phyloP scores from a whole-genome alignment of 2,113 vertebrate species.

The Atrichornis clamosus region DNA sequence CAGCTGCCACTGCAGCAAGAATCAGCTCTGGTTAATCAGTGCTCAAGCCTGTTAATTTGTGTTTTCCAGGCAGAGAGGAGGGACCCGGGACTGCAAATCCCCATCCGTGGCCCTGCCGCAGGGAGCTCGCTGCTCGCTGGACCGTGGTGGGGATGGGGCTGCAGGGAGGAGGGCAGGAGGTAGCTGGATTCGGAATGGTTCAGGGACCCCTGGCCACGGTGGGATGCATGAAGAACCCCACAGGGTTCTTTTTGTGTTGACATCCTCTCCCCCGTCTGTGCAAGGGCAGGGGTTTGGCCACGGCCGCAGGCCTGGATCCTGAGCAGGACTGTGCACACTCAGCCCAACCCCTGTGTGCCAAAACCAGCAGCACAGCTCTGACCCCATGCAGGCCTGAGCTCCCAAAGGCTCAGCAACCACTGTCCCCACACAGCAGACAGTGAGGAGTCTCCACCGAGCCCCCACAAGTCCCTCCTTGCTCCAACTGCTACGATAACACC shows the following conservation, averaged over 20 bases:
- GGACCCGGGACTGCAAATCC: neutral
- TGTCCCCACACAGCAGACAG: neutral
- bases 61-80: neutral
- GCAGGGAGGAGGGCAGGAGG: neutral
- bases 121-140: neutral
- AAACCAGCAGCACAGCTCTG: neutral
- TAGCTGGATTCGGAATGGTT: rapidly evolving
- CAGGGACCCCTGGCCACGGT: neutral
- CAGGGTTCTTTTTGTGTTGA: neutral
- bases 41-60: constrained; percentile 1
- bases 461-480: rapidly evolving
- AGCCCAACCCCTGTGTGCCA: neutral
- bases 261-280: rapidly evolving
- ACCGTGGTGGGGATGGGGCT: rapidly evolving
- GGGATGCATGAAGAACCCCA: neutral
- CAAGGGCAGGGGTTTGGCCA: neutral
- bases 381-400: rapidly evolving
- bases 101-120: rapidly evolving
- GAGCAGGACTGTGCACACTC: neutral
- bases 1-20: constrained; percentile 56
- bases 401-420: neutral
- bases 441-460: neutral
- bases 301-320: neutral
- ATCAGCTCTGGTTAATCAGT: constrained; percentile 50
- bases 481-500: neutral